Evolutionary conservation across 2,888 invertebrate species (phyloP).

Genomic region (Andrena flavipes): DNA sequence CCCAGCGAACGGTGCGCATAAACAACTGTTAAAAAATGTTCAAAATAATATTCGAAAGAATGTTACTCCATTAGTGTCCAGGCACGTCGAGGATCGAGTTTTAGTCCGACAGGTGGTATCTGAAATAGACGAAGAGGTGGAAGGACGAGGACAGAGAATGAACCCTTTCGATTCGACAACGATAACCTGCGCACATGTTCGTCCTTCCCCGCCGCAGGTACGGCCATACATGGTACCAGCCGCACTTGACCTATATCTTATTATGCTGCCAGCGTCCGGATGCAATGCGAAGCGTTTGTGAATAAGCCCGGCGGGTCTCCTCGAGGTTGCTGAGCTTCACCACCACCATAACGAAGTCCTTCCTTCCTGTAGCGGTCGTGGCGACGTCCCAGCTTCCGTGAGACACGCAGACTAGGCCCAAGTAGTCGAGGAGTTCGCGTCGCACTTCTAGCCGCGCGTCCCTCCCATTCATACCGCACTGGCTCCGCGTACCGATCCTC

Average conservation of each 20-base stretch:
- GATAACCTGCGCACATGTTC: conserved; percentile 59
- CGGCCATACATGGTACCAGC: conserved; percentile 81
- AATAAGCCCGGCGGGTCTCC: conserved; percentile 64
- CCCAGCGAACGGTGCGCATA: background rate
- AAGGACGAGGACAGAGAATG: conserved; percentile 32
- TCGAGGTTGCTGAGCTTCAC: conserved; percentile 65
- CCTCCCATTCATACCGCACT: background rate
- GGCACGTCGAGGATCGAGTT: background rate
- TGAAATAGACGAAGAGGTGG: conserved; percentile 36
- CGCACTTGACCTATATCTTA: conserved; percentile 84
- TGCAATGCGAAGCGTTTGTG: conserved; percentile 74
- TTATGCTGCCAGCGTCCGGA: conserved; percentile 83
- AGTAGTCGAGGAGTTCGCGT: conserved; percentile 36
- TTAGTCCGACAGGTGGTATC: conserved; percentile 21
- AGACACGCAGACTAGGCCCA: conserved; percentile 36
- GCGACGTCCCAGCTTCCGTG: conserved; percentile 52
- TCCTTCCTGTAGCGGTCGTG: conserved; percentile 62
- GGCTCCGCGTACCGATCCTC: background rate
- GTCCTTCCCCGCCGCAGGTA: conserved; percentile 70
- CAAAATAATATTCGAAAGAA: background rate
- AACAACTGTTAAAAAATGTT: background rate
- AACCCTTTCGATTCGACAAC: conserved; percentile 69
- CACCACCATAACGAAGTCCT: conserved; percentile 66
- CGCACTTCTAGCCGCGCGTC: conserved; percentile 18
- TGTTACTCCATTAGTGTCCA: background rate